Evolutionary conservation across 2,888 invertebrate genomes (phyloP), one percentile per base, ranked within the genome.

Genomic region (Seira ritae): DNA sequence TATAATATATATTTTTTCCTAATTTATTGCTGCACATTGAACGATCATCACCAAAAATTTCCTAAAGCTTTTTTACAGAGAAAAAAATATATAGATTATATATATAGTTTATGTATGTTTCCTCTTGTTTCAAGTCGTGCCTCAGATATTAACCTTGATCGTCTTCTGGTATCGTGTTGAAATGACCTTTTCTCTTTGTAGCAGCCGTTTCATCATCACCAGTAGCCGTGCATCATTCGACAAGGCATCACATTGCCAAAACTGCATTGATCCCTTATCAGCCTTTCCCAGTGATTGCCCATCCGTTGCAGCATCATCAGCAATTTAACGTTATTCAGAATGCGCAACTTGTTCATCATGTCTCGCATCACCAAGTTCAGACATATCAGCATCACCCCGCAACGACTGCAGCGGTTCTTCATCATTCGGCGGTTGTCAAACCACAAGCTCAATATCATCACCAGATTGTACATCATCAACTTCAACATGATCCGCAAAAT

Each of bases 391-490:
- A 70, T n/a, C 80, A 80, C 42, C 69, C 31, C 31, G 31, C 31
- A 31, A 31, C 55, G 15, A 55, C 42, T 12, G 12, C 55, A 12
- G 12, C 81, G 20, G 70, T 72, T 70, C 20, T 68, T 67, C 62
- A 71, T 19, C 80, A 75, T 15, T 55, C 42, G 37, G 65, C 68
- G 0, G 46, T 83, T 24, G 60, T 78, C 42, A 68, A 77, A 31
- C 82, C 82, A 46, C 82, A 83, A 73, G 77, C 67, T 62, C 82
- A 83, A 69, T 83, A 83, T 65, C 82, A 82, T 62, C 82, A 82
- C 46, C 82, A 80, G 50, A 77, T 83, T 50, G 19, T 83, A 17
- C 82, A 83, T 46, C 78, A 78, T 76, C 68, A 31, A 4, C 78
- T 71, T 76, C 68, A 31, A 4, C 31, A 31, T 31, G 31, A 31